These are phyloP conservation scores for Patella depressa DNA, from an alignment of 2,888 invertebrate species.

Conservation along the genomic window DNA sequence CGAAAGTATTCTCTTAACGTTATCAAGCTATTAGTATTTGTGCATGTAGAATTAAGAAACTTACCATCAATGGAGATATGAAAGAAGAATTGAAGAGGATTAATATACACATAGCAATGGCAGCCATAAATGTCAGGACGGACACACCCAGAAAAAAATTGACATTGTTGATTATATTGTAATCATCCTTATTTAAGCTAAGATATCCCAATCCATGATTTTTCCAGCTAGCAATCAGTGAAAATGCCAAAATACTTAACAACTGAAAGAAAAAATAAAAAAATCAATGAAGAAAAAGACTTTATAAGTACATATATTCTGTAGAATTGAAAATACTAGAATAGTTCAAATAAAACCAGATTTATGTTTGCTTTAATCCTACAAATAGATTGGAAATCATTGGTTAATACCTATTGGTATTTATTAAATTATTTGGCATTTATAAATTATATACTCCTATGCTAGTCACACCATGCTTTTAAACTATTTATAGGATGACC, in stretches of 20 bases:
- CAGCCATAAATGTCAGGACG: conserved; percentile 31
- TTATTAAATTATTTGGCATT: too few species aligned
- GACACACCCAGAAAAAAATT: conserved; percentile 40
- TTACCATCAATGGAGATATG: conserved; percentile 27
- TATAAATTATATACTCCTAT: too few species aligned
- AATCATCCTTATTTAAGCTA: conserved; percentile 39
- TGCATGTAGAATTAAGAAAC: neutral
- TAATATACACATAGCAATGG: conserved; percentile 29
- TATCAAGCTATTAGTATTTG: too few species aligned
- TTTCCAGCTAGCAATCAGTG: conserved; percentile 39
- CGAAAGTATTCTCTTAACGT: too few species aligned
- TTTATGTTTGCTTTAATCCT: too few species aligned
- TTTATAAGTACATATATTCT: neutral
- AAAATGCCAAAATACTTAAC: conserved; percentile 35
- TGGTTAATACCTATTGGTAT: too few species aligned
- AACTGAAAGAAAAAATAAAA: conserved; percentile 27
- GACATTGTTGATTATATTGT: conserved; percentile 38
- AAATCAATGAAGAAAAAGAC: neutral
- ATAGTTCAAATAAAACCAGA: neutral
- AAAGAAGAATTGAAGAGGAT: conserved; percentile 23
- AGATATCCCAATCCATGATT: conserved; percentile 38
- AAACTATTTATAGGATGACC: too few species aligned
- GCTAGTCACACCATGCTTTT: too few species aligned
- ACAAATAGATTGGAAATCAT: too few species aligned
- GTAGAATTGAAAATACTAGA: neutral